Conservation (phyloP, 1,140 invertebrate genomes). For the Lepidotrigona ventralis region DNA sequence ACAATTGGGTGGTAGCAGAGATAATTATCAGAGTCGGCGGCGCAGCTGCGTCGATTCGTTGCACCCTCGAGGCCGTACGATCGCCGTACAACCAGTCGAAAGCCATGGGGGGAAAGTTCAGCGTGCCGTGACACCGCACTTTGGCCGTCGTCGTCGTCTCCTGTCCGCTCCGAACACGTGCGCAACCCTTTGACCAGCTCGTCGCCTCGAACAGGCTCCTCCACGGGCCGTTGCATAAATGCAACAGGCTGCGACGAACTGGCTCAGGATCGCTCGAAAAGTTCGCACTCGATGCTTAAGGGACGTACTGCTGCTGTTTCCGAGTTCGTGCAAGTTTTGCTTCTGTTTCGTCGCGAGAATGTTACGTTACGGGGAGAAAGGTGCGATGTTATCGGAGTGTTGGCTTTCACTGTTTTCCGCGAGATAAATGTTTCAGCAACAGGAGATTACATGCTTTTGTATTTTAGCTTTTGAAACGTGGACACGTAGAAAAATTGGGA, state of each 20-base stretch:
- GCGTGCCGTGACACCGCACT: conserved; percentile 52
- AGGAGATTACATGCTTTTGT: too few species aligned
- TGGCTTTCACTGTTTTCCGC: too few species aligned
- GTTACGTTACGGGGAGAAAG: too few species aligned
- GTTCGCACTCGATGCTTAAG: neutral
- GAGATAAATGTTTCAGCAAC: neutral
- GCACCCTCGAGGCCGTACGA: conserved; percentile 50
- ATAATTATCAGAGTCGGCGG: conserved; percentile 60
- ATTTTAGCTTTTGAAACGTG: neutral
- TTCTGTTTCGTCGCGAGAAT: neutral
- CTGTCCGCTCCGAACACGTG: conserved; percentile 19
- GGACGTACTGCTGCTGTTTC: too few species aligned
- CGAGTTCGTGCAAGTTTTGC: neutral
- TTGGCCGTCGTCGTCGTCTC: conserved; percentile 20
- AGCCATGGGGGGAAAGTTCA: conserved; percentile 33
- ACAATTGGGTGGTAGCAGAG: conserved; percentile 62
- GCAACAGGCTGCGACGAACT: conserved; percentile 22
- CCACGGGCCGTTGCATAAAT: conserved; percentile 20
- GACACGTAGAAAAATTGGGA: neutral
- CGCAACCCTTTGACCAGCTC: conserved; percentile 33
- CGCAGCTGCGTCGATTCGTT: conserved; percentile 59
- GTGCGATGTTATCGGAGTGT: neutral
- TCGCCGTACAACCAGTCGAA: neutral
- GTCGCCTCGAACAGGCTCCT: neutral
- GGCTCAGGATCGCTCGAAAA: neutral